phyloP scores from a whole-genome alignment of 2,113 vertebrate species.

The Cyanistes caeruleus region DNA sequence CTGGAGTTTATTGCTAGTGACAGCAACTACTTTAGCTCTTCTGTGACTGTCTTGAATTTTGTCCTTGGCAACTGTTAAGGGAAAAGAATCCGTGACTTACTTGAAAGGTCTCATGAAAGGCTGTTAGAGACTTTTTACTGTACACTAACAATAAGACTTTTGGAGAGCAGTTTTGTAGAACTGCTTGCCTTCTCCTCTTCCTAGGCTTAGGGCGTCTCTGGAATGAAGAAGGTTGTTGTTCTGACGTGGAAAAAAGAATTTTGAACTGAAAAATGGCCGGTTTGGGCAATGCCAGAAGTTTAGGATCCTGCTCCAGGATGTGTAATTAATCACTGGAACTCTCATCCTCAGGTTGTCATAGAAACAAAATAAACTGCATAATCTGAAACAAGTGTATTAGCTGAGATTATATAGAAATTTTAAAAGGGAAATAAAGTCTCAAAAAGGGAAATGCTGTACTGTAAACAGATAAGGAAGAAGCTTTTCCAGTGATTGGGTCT shows the following conservation, averaged over 20 bases:
- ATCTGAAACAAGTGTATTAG: not conserved
- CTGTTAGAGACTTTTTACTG: not conserved
- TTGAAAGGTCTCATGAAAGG: not conserved
- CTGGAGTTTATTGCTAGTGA: not conserved
- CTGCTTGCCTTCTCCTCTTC: not conserved
- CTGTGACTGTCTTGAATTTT: not conserved
- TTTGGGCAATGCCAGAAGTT: not conserved
- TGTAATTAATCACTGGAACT: not conserved
- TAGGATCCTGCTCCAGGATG: not conserved
- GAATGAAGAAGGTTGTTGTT: not conserved
- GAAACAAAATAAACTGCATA: not conserved
- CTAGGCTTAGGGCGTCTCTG: not conserved
- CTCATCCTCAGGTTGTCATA: not conserved
- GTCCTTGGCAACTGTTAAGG: slow-evolving; percentile 10
- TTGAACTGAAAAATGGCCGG: not conserved
- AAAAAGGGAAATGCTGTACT: not conserved
- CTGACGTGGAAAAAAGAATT: not conserved
- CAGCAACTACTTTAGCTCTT: not conserved
- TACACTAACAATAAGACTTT: not conserved
- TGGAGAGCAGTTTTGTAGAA: not conserved
- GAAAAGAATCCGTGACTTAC: slow-evolving; percentile 4
- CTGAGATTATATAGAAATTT: not conserved
- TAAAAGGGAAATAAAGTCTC: not conserved
- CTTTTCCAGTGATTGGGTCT: not conserved
- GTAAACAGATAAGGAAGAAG: not conserved